These are phyloP conservation scores for Gnathonemus longibarbis DNA, from an alignment of 2,113 vertebrate species.

Conservation along the genomic window DNA sequence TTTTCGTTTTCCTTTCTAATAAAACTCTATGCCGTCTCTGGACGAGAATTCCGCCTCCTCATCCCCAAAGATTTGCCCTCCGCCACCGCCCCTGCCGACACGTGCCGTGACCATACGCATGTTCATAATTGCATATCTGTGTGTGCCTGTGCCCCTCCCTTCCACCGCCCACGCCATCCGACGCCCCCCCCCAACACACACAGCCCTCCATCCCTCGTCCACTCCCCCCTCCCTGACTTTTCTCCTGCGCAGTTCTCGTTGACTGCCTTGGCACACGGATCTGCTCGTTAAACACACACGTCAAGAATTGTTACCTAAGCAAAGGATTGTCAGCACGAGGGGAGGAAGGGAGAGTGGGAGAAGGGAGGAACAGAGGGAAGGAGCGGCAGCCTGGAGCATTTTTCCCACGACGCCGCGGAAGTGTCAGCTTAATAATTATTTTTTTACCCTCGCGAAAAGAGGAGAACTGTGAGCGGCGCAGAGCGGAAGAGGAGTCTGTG, in stretches of 20 bases:
- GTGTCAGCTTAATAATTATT: constrained; percentile 60
- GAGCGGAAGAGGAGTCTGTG: constrained; percentile 56
- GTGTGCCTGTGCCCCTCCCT: background rate
- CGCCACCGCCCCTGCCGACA: background rate
- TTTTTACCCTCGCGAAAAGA: constrained; percentile 6
- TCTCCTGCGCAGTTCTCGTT: constrained; percentile 47
- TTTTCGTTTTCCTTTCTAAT: background rate
- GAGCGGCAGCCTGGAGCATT: constrained; percentile 59
- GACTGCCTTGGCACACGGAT: constrained; percentile 65
- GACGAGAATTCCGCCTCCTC: background rate
- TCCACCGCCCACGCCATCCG: background rate
- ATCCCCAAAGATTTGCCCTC: background rate
- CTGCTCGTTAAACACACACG: constrained; percentile 68
- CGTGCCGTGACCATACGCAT: background rate
- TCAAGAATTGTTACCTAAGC: constrained; percentile 75
- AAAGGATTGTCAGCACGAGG: constrained; percentile 47
- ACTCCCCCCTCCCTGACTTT: constrained; percentile 26
- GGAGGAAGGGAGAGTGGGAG: background rate
- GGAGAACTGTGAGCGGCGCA: constrained; percentile 42
- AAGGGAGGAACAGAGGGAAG: constrained; percentile 30
- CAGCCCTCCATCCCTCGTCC: background rate
- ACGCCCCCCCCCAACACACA: background rate
- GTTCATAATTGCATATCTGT: background rate
- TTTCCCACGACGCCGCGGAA: constrained; percentile 58
- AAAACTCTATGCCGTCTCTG: background rate